Percentiles rank a stretch among this genome's conserved stretches.
Evolutionary conservation across 2,113 vertebrate genomes (phyloP).

Genomic region (Muntiacus muntjak): DNA sequence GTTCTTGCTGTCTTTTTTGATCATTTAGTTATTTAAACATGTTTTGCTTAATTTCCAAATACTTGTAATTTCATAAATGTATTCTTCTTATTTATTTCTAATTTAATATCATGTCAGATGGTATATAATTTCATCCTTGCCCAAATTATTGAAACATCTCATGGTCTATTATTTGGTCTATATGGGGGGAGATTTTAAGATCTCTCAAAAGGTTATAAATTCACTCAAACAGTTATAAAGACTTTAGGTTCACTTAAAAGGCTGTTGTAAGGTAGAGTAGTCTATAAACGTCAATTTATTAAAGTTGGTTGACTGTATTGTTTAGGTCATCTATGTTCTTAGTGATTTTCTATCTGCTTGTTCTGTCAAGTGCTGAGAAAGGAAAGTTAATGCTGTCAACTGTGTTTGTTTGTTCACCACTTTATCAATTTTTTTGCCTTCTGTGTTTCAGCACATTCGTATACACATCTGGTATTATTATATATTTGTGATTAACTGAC

Average conservation of each 20-base stretch:
- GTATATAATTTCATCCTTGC: not conserved
- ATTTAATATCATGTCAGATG: not conserved
- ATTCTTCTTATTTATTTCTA: not conserved
- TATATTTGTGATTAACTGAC: not conserved
- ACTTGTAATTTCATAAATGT: not conserved
- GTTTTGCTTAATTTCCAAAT: not conserved
- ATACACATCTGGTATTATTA: fast-evolving
- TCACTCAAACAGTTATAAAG: not conserved
- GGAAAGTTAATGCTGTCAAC: fast-evolving
- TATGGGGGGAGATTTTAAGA: too few relatives aligned
- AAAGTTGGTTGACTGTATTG: too few relatives aligned
- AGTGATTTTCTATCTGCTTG: not conserved
- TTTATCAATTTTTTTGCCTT: not conserved
- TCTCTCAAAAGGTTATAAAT: not conserved
- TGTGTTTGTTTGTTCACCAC: fast-evolving
- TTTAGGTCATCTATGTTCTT: too few relatives aligned
- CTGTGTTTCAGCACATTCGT: not conserved
- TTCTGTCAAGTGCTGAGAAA: not conserved
- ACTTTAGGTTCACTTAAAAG: not conserved
- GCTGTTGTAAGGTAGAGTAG: fast-evolving
- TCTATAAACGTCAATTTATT: too few relatives aligned
- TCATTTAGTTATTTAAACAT: not conserved
- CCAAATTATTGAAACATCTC: not conserved
- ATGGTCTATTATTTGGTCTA: not conserved
- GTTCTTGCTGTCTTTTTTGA: not conserved